These are phyloP conservation scores for Hyppa rectilinea DNA, from an alignment of 2,888 invertebrate genomes.

Conservation along the genomic window DNA sequence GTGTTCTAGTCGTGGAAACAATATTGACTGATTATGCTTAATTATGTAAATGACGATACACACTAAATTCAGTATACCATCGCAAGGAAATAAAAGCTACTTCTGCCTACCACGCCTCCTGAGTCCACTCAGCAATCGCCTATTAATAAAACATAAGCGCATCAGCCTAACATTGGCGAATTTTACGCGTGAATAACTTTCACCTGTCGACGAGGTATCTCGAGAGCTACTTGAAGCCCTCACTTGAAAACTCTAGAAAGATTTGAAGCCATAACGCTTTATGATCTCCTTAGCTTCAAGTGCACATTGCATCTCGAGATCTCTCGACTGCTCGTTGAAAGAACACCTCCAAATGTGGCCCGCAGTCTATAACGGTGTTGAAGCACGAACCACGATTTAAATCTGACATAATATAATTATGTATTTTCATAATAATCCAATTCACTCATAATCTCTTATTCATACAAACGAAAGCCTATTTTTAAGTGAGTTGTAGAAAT, in stretches of 20 bases:
- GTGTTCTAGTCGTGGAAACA: too few species aligned
- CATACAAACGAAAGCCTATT: not conserved
- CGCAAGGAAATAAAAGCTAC: not conserved
- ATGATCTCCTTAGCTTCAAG: slow-evolving; percentile 40
- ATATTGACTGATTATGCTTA: too few species aligned
- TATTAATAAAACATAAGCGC: slow-evolving; percentile 21
- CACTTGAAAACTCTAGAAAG: slow-evolving; percentile 33
- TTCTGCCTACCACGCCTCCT: not conserved
- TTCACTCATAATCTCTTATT: not conserved
- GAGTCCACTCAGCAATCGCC: not conserved
- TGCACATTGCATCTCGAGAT: slow-evolving; percentile 37
- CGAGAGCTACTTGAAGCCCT: slow-evolving; percentile 36
- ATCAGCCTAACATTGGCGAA: slow-evolving; percentile 31
- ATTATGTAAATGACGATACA: too few species aligned
- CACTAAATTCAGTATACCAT: not conserved
- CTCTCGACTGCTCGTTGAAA: slow-evolving; percentile 26
- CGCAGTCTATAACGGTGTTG: slow-evolving; percentile 6
- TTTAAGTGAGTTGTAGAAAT: not conserved
- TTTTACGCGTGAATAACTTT: slow-evolving; percentile 32
- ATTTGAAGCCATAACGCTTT: slow-evolving; percentile 39
- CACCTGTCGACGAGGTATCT: slow-evolving; percentile 34
- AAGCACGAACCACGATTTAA: not conserved
- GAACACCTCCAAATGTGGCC: slow-evolving; percentile 27
- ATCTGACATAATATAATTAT: too few species aligned
- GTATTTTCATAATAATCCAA: not conserved